Evolutionary conservation across 2,113 vertebrate species (phyloP).

Genomic region (Cryptomyrus ogoouensis): DNA sequence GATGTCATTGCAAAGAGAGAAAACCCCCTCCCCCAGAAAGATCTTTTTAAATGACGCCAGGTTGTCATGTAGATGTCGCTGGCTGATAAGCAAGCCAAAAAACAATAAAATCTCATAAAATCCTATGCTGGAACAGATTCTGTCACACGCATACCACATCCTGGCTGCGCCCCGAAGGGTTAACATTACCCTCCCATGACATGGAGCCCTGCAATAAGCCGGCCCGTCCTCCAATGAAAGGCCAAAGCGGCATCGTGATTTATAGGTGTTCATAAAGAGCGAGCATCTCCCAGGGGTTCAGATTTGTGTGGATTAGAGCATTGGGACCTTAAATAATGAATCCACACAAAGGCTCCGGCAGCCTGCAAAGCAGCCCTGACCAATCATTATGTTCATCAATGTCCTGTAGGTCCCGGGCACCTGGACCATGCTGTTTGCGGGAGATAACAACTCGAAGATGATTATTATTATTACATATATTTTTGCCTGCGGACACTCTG

Average conservation of each 20-base stretch:
- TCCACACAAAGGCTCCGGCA: not conserved
- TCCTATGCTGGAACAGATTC: not conserved
- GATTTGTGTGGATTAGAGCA: not conserved
- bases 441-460: not conserved
- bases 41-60: not conserved
- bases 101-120: not conserved
- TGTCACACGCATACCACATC: not conserved
- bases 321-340: conserved; percentile 2
- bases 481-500: conserved; percentile 24
- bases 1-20: not conserved
- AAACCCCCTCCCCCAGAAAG: not conserved
- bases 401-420: not conserved
- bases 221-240: not conserved
- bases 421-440: not conserved
- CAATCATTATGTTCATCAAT: conserved; percentile 6
- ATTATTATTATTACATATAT: conserved; percentile 1
- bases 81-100: not conserved
- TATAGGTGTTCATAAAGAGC: conserved; percentile 5
- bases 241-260: conserved; percentile 5
- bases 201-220: not conserved
- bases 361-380: not conserved
- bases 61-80: not conserved
- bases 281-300: conserved; percentile 1
- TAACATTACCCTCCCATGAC: not conserved
- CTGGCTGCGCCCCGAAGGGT: not conserved